Evolutionary conservation across 2,797 vertebrate species (phyloP), one percentile per base, ranked within the genome.

Genomic region (Poecilia wingei): DNA sequence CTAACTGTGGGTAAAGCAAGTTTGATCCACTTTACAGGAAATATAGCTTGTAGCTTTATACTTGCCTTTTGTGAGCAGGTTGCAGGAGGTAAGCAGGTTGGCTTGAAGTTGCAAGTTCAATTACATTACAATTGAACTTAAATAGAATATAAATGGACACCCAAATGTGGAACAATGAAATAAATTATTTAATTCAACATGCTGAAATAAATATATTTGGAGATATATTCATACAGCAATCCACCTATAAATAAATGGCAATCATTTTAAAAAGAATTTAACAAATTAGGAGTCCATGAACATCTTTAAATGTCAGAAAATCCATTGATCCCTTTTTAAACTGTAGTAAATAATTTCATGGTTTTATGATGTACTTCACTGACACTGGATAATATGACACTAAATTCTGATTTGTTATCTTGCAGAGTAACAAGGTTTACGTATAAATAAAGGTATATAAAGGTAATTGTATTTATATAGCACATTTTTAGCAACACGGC

Each of bases 51-150:
- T 20, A 36, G 16, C 6, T 39, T 59, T 66, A 33, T 13, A 28
- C 12, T 59, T 59, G n/a, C 31, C 31, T 72, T 28, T 72, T 8
- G n/a, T 47, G 8, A 41, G 14, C 53, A 10, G 25, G 2, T n/a
- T n/a, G 53, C 33, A 61, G 36, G 69, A 76, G 39, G 53, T 25
- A 46, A 31, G 31, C 31, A 31, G 31, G 3, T 2, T 18, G 47
- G 33, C 5, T 77, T 3, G 49, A 79, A 74, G 87, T 90, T 87
- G 39, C 85, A 49, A 31, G 31, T 31, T 31, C 31, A 31, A 31
- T 31, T 31, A 76, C 46, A 76, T 74, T 31, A 6, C 2, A 16
- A 0, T 0, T 4, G 18, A 2, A 5, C 1, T 1, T 0, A 25
- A 1, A 36, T 20, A 1, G 20, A 18, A 4, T 1, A 1, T 39